Conservation (phyloP, 2,113 vertebrate genomes). For the Nibea coibor region DNA sequence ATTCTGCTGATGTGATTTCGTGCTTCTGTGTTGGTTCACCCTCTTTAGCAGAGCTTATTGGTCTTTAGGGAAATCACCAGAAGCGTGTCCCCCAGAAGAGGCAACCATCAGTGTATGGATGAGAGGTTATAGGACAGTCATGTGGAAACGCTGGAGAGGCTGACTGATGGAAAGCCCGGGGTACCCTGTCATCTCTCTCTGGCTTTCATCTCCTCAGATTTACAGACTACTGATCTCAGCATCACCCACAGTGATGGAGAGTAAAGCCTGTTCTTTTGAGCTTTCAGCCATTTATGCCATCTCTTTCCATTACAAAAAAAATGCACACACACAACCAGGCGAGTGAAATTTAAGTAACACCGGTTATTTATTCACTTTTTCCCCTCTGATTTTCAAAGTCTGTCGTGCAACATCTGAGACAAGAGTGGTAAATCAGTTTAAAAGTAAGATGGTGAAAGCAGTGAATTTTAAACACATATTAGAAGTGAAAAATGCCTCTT, state of each 20-base stretch:
- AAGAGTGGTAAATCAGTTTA: constrained; percentile 19
- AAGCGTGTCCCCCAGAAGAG: constrained; percentile 28
- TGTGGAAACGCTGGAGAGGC: constrained; percentile 8
- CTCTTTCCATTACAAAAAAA: constrained; percentile 23
- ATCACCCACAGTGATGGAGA: constrained; percentile 44
- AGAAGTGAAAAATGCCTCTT: constrained; percentile 12
- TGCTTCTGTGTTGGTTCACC: constrained; percentile 18
- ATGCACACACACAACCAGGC: neutral
- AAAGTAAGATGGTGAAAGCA: constrained; percentile 8
- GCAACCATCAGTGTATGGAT: constrained; percentile 43
- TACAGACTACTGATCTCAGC: constrained; percentile 56
- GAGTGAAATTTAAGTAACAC: constrained; percentile 27
- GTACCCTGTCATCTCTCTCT: constrained; percentile 36
- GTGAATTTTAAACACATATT: constrained; percentile 36
- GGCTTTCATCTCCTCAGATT: constrained; percentile 60
- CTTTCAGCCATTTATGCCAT: constrained; percentile 26
- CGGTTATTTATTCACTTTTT: constrained; percentile 2
- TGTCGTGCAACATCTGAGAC: constrained; percentile 19
- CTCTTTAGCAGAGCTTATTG: constrained; percentile 37
- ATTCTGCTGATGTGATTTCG: constrained; percentile 26
- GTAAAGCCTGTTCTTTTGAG: constrained; percentile 18
- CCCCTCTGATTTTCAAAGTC: neutral
- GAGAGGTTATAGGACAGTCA: constrained; percentile 49
- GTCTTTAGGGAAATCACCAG: constrained; percentile 46
- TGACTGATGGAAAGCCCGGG: constrained; percentile 42